phyloP scores from a whole-genome alignment of 2,888 invertebrate genomes.

The Oligia strigilis region DNA sequence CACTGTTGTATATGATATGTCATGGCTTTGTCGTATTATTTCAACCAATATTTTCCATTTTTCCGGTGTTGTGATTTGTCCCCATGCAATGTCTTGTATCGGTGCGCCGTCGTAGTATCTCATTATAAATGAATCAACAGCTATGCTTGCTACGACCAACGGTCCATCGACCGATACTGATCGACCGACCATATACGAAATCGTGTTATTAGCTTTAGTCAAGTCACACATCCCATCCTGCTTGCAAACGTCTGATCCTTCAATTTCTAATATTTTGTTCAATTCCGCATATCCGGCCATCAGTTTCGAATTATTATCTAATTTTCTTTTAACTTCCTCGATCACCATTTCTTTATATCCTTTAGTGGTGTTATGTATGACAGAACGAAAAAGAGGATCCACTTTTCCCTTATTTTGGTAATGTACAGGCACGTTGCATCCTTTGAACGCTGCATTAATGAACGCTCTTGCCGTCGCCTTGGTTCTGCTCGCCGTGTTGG shows the following conservation, averaged over 20 bases:
- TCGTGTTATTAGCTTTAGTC: conserved; percentile 21
- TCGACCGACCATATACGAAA: conserved; percentile 27
- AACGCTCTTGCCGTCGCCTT: conserved; percentile 46
- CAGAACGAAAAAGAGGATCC: conserved; percentile 44
- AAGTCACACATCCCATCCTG: conserved; percentile 55
- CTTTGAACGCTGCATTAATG: conserved; percentile 33
- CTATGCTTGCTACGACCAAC: conserved; percentile 4
- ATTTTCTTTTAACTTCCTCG: conserved; percentile 34
- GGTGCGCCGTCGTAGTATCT: conserved; percentile 53
- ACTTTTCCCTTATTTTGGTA: neutral
- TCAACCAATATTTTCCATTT: conserved; percentile 49
- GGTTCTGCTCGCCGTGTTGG: conserved; percentile 33
- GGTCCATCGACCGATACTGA: conserved; percentile 21
- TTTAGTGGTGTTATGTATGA: conserved; percentile 36
- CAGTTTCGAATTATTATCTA: conserved; percentile 35
- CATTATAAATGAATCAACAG: conserved; percentile 52
- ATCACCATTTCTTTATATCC: conserved; percentile 23
- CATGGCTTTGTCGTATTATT: conserved; percentile 27
- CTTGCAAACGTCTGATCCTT: conserved; percentile 51
- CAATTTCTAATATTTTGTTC: conserved; percentile 55
- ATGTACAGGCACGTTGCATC: conserved; percentile 32
- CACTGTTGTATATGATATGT: conserved; percentile 35
- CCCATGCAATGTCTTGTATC: conserved; percentile 58
- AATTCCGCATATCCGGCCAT: conserved; percentile 21
- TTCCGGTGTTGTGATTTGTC: conserved; percentile 38